Percentiles rank a stretch among this genome's conserved stretches.
These are phyloP conservation scores for Brassicogethes aeneus DNA, from an alignment of 2,888 invertebrate species.

Conservation along the genomic window DNA sequence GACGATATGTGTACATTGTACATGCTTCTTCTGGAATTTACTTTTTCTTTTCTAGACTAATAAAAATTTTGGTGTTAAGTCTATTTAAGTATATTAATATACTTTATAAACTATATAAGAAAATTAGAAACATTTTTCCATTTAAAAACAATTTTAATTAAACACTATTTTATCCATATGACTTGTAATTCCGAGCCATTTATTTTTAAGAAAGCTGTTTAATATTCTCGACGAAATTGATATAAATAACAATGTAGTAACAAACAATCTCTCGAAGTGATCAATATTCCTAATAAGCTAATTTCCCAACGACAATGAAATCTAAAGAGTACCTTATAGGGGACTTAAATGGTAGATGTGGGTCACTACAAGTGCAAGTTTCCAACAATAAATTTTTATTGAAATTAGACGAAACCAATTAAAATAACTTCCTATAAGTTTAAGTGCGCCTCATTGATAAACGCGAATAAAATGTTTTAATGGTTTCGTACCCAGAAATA, in stretches of 20 bases:
- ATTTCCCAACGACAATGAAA: conserved; percentile 2
- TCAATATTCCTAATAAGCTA: conserved; percentile 3
- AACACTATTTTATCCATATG: too few relatives aligned
- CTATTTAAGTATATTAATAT: too few relatives aligned
- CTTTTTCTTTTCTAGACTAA: too few relatives aligned
- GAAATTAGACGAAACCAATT: not conserved
- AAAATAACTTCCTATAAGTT: not conserved
- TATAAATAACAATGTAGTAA: conserved; percentile 1
- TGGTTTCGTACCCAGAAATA: too few relatives aligned
- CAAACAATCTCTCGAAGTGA: not conserved
- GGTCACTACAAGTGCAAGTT: not conserved
- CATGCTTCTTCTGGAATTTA: too few relatives aligned
- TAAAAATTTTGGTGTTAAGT: too few relatives aligned
- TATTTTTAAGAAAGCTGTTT: conserved; percentile 3
- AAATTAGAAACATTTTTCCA: too few relatives aligned
- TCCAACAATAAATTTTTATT: not conserved
- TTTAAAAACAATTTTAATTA: too few relatives aligned
- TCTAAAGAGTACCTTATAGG: not conserved
- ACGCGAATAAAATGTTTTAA: not conserved
- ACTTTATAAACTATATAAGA: too few relatives aligned
- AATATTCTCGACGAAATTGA: conserved; percentile 1
- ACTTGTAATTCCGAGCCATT: too few relatives aligned
- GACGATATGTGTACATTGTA: too few relatives aligned
- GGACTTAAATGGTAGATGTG: not conserved
- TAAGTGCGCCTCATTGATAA: not conserved